Evolutionary conservation across 2,113 vertebrate species (phyloP).

Genomic region (Thinocorus orbignyianus): DNA sequence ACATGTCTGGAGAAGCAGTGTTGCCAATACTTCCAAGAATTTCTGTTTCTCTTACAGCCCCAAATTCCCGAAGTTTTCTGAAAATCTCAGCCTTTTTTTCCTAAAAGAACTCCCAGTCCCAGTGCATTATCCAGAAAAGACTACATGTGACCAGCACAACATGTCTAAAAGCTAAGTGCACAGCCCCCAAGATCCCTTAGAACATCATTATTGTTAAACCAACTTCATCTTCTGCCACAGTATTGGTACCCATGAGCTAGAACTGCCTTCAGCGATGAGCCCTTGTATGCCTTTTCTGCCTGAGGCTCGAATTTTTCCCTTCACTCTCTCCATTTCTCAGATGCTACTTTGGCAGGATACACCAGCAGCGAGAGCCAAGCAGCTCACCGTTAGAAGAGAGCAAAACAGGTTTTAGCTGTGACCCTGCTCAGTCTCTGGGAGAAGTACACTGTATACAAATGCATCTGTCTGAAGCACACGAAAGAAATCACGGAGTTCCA

Average conservation of each 20-base stretch:
- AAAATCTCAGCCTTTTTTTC: neutral
- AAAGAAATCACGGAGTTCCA: neutral
- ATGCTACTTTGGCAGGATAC: neutral
- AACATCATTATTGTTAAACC: neutral
- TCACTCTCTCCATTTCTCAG: neutral
- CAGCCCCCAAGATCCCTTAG: neutral
- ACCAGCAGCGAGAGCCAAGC: neutral
- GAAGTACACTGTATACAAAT: rapidly evolving
- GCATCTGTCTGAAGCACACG: neutral
- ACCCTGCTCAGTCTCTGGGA: neutral
- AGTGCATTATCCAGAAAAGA: neutral
- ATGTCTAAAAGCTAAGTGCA: neutral
- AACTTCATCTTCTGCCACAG: neutral
- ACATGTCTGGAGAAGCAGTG: neutral
- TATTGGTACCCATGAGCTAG: neutral
- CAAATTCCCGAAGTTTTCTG: neutral
- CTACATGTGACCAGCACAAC: neutral
- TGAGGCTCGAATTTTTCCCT: neutral
- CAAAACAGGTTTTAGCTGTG: neutral
- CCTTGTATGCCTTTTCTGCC: neutral
- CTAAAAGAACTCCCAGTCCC: neutral
- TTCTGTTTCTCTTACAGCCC: neutral
- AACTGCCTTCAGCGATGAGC: neutral
- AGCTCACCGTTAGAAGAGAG: neutral
- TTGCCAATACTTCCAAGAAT: neutral